phyloP scores from a whole-genome alignment of 2,113 vertebrate genomes.

The Cathartes aura region DNA sequence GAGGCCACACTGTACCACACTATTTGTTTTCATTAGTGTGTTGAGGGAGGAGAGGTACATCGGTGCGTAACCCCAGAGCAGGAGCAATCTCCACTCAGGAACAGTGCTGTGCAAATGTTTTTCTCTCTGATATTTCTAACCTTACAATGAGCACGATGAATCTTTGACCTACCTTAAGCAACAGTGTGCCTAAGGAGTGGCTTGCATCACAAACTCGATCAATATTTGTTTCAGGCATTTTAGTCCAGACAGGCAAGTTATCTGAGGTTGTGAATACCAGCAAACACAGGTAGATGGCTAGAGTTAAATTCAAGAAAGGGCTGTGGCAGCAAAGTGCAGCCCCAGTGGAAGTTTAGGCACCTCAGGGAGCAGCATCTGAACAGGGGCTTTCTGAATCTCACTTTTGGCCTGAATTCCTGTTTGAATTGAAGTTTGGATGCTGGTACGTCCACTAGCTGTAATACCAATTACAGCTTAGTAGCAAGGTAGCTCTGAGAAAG shows the following conservation, averaged over 20 bases:
- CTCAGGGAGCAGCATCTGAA: background rate
- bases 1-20: background rate
- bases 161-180: slow-evolving; percentile 19
- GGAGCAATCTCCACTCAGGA: background rate
- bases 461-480: background rate
- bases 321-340: background rate
- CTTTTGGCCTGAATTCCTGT: background rate
- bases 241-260: background rate
- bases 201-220: background rate
- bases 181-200: slow-evolving; percentile 23
- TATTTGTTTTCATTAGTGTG: slow-evolving; percentile 17
- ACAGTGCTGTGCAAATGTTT: background rate
- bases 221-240: slow-evolving; percentile 38
- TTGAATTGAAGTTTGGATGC: background rate
- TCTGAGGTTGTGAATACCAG: background rate
- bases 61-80: background rate
- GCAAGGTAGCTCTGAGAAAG: background rate
- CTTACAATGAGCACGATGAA: background rate
- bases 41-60: background rate
- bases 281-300: background rate
- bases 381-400: background rate
- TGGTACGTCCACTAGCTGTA: background rate
- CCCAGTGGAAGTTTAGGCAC: background rate
- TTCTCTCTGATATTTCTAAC: background rate
- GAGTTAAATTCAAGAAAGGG: background rate